Evolutionary conservation across 2,797 vertebrate species (phyloP), one percentile per base, ranked within the genome.

Genomic region (Karalla daura): DNA sequence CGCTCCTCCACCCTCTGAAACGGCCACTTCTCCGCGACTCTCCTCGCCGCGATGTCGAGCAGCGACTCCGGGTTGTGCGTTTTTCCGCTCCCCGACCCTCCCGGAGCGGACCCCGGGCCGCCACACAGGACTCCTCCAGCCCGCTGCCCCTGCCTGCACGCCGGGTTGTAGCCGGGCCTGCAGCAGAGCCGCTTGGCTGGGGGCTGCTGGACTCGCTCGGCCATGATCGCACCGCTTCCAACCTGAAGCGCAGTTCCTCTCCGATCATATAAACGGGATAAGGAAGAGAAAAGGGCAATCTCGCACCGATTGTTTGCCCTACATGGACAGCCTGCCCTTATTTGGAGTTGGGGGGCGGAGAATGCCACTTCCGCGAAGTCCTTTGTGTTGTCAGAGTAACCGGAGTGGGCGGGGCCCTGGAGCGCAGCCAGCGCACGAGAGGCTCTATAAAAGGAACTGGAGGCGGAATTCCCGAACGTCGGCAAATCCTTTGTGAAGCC

Each of bases 201-300:
- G 91, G 97, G 97, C 95, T 96, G 96, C 93, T 98, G 97, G 93
- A 96, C 96, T 94, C 97, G 96, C 95, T 99, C 97, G 96, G 96
- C 96, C 97, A 98, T 99, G 96, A 95, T 97, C 96, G 95, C 96
- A 95, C 95, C 95, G 96, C 96, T 98, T 98, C 97, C 95, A 90
- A 94, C 86, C 92, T 95, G 91, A 91, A 94, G 93, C 93, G 95
- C 96, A 96, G 96, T 95, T 98, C 96, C 97, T 95, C 91, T 93
- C 87, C 92, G 94, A 95, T 93, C 94, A 95, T 97, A 98, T 97
- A 97, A 97, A 95, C 94, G 91, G 93, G 94, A 95, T 94, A 92
- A 89, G 94, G 94, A 94, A 94, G 90, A 91, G 90, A 93, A 92
- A 89, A 87, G 88, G 89, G 89, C 91, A 91, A 90, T 88, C 90